Base-by-base conservation (phyloP, 1,140 invertebrate genomes). In the Drosophila virilis region DNA sequence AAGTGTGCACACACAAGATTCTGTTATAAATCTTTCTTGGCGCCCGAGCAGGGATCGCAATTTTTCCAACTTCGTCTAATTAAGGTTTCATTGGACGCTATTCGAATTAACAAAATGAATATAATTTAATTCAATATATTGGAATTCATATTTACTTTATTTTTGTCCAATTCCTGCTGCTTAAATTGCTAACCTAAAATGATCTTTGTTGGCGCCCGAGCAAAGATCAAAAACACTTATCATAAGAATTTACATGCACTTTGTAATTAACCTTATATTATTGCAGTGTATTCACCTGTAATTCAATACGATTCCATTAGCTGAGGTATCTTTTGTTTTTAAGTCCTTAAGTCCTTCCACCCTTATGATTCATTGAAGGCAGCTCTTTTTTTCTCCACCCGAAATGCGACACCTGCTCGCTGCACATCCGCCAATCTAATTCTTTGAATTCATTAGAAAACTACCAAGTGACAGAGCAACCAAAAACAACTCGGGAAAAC, bases 381-480 rank as follows among this genome's bases (percentile, higher is more conserved):
- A 8, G 7, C 0, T 48, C 35, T 45, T 35, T 10, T 15, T 40
- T 42, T 15, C 32, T 28, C 57, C 6, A 45, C 13, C n/a, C 28
- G 15, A 55, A 61, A 74, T 69, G 9, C 50, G 71, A 69, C 50
- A 74, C 71, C 65, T 69, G 65, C 42, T 48, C 10, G 17, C 35
- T 60, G 64, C 40, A 65, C 32, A 54, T 65, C 62, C 51, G 35
- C 37, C 55, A 35, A 50, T 60, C n/a, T 33, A 60, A 68, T 50
- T 15, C 60, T 22, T 22, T 38, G 45, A 54, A 60, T 73, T 74
- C 65, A 74, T 74, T 74, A 69, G 71, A 60, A 74, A 69, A 57
- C 37, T 57, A 54, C 50, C 50, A 62, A 48, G 35, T 9, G 45
- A 42, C 28, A 52, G 10, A 22, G 40, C 7, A 57, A 46, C 38